phyloP scores from a whole-genome alignment of 92 coral and sea anemone genomes.

The Umimayanthus kanabou region DNA sequence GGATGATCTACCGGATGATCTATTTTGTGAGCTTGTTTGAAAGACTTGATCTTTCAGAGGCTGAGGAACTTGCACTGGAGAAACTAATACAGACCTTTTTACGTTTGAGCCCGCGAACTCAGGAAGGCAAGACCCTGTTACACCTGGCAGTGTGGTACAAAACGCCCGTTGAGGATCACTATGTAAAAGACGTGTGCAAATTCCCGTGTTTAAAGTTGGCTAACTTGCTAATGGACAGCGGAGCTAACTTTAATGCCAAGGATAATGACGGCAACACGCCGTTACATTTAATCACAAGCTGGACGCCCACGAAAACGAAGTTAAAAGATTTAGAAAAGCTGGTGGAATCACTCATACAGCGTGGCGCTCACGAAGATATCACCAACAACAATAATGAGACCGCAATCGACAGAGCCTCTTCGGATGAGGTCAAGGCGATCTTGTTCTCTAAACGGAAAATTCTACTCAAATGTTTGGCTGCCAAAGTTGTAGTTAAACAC shows the following conservation, averaged over 20 bases:
- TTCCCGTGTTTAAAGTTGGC: constrained; percentile 68
- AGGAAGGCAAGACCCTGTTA: constrained; percentile 58
- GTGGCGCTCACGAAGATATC: constrained; percentile 71
- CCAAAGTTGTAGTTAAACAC: constrained; percentile 66
- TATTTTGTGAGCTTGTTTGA: constrained; percentile 73
- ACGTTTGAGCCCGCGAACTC: constrained; percentile 72
- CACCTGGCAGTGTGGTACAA: constrained; percentile 74
- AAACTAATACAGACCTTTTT: constrained; percentile 59
- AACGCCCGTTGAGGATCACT: constrained; percentile 83
- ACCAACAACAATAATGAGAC: constrained; percentile 66
- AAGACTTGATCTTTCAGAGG: constrained; percentile 55
- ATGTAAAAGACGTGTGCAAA: constrained; percentile 75
- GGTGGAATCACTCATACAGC: constrained; percentile 58
- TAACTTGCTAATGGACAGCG: constrained; percentile 61
- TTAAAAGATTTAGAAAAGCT: constrained; percentile 53
- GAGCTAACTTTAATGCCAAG: constrained; percentile 72
- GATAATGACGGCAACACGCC: constrained; percentile 76
- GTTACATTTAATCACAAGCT: constrained; percentile 66
- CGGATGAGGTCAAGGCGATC: constrained; percentile 61
- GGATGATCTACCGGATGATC: constrained; percentile 69
- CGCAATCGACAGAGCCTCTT: constrained; percentile 62
- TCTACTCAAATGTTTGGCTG: constrained; percentile 80
- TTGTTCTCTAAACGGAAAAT: constrained; percentile 57
- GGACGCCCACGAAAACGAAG: constrained; percentile 52
- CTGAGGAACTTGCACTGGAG: constrained; percentile 47